These are phyloP conservation scores for Drosophila kanekoi DNA, from an alignment of 2,888 invertebrate genomes.

Conservation along the genomic window DNA sequence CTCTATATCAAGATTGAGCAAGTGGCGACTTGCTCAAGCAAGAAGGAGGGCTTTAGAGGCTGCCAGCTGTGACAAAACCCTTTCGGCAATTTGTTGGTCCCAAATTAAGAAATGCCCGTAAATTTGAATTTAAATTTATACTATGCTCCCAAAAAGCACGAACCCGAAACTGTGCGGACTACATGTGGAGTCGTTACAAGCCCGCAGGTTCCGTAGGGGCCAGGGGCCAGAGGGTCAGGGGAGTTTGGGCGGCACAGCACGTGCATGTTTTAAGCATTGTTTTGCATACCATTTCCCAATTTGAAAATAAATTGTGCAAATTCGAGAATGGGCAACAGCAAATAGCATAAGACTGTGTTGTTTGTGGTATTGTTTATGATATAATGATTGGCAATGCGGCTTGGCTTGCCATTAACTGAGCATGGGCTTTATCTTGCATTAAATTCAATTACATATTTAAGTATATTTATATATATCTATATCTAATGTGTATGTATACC, in stretches of 20 bases:
- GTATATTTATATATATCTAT: background rate
- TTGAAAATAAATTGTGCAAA: conserved; percentile 35
- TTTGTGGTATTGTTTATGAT: conserved; percentile 26
- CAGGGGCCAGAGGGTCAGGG: background rate
- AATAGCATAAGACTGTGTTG: conserved; percentile 14
- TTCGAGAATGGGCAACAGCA: conserved; percentile 17
- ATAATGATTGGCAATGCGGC: conserved; percentile 13
- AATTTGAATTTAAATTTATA: conserved; percentile 77
- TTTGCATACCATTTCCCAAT: conserved; percentile 56
- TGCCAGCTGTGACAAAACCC: conserved; percentile 43
- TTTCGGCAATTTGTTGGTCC: conserved; percentile 55
- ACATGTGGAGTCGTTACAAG: conserved; percentile 20
- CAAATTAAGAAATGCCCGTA: conserved; percentile 73
- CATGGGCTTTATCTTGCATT: conserved; percentile 18
- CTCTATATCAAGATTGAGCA: background rate
- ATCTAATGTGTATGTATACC: background rate
- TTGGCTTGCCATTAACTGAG: conserved; percentile 2
- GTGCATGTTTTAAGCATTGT: conserved; percentile 52
- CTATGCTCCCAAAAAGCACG: conserved; percentile 39
- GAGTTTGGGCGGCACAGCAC: conserved; percentile 39
- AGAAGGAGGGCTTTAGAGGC: background rate
- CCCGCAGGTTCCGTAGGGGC: conserved; percentile 9
- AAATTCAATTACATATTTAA: background rate
- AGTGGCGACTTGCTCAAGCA: conserved; percentile 4
- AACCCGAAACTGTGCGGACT: conserved; percentile 21